Evolutionary conservation across 2,113 vertebrate genomes (phyloP).

Genomic region (Pachypanchax playfairii): DNA sequence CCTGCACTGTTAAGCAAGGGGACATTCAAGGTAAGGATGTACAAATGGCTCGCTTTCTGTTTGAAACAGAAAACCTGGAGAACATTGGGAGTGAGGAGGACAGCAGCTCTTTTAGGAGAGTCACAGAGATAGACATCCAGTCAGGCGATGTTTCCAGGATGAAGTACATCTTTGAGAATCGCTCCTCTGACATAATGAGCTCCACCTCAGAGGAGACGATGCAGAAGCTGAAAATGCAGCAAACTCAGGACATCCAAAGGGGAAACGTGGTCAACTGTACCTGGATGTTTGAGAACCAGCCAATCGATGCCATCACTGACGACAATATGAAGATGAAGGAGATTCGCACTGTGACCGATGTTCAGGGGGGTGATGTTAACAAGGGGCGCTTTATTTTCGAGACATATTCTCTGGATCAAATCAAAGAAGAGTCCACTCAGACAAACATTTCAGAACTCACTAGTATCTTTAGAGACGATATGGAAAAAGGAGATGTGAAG

Average conservation of each 20-base stretch:
- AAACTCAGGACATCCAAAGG: constrained; percentile 87
- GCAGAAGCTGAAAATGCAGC: constrained; percentile 82
- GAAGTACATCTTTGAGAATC: constrained; percentile 89
- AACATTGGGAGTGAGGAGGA: constrained; percentile 85
- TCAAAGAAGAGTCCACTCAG: constrained; percentile 82
- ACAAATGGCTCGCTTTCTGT: constrained; percentile 85
- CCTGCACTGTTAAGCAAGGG: constrained; percentile 84
- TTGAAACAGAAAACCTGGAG: constrained; percentile 91
- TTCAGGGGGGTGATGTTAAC: constrained; percentile 88
- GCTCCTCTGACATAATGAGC: constrained; percentile 86
- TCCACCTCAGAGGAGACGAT: constrained; percentile 85
- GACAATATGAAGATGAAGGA: constrained; percentile 62
- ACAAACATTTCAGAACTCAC: constrained; percentile 71
- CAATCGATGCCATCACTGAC: constrained; percentile 84
- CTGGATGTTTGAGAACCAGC: constrained; percentile 90
- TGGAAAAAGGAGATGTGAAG: constrained; percentile 86
- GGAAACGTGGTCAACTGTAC: constrained; percentile 87
- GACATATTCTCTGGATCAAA: constrained; percentile 88
- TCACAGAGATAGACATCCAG: constrained; percentile 84
- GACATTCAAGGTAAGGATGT: constrained; percentile 89
- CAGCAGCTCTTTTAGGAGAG: constrained; percentile 78
- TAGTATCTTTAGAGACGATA: constrained; percentile 77
- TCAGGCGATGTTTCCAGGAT: constrained; percentile 90
- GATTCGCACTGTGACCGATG: constrained; percentile 82
- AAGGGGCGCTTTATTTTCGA: constrained; percentile 90